These are phyloP conservation scores for Butorides virescens DNA, from an alignment of 2,113 vertebrate species.

Conservation along the genomic window DNA sequence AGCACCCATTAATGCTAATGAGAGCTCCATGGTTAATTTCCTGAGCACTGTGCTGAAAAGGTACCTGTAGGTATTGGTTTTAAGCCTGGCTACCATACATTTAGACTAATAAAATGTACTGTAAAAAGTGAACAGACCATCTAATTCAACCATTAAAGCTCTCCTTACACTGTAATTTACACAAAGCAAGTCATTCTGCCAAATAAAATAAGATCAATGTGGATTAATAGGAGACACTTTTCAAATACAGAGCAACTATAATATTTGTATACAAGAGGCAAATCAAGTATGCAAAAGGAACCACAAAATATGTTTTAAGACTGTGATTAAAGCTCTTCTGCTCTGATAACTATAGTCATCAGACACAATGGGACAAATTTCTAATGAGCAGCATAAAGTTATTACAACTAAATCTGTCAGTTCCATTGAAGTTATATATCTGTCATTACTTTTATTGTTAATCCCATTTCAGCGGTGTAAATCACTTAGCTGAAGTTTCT, in stretches of 20 bases:
- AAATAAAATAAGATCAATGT: not conserved
- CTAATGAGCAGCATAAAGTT: not conserved
- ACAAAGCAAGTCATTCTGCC: not conserved
- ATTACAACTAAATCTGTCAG: not conserved
- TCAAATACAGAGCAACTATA: not conserved
- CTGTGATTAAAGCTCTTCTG: not conserved
- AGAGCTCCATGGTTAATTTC: conserved; percentile 63
- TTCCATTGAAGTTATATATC: not conserved
- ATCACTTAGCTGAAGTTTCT: not conserved
- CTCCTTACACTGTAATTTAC: not conserved
- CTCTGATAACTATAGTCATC: not conserved
- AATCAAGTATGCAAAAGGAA: not conserved
- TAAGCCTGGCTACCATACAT: not conserved
- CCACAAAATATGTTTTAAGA: not conserved
- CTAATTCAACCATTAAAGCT: not conserved
- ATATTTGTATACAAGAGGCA: not conserved
- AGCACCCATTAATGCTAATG: conserved; percentile 63
- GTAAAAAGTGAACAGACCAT: not conserved
- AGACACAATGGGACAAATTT: not conserved
- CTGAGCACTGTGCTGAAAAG: conserved; percentile 54
- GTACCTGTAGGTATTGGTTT: conserved; percentile 37
- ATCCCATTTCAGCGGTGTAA: not conserved
- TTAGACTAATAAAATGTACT: not conserved
- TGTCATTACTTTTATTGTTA: not conserved
- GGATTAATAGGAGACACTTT: not conserved